Evolutionary conservation across 2,797 vertebrate species (phyloP), one percentile per base, ranked within the genome.

Genomic region (Vireo griseus): DNA sequence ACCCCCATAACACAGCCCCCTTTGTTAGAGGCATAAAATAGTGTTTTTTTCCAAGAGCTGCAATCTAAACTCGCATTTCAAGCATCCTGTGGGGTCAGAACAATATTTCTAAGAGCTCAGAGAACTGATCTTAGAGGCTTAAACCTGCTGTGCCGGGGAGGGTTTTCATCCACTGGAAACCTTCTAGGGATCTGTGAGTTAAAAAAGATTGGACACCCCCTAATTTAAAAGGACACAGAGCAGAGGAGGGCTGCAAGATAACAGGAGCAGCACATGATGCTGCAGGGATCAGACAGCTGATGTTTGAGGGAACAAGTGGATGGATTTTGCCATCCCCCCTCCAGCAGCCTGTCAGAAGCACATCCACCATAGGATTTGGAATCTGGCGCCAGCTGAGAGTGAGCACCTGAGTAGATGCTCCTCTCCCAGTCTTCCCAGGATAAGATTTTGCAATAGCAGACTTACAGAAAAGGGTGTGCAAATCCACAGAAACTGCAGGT

Each of bases 11-110:
- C 92, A 92, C 72, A 94, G 89, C 11, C 33, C 73, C 61, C 72
- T 93, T 95, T 92, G 93, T 95, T 68, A 82, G n/a, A 82, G 13
- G n/a, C 37, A 85, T 58, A 62, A 94, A 96, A 73, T 37, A 93
- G 88, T 67, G 87, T 87, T 88, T 35, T 97, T 92, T 82, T 95
- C 47, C 52, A 40, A 48, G 61, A 77, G 72, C 65, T 95, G 72
- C 71, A 85, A 77, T 54, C 80, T 62, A 57, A 91, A 74, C 33
- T 39, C 50, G 62, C 11, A 37, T 55, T 92, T 72, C 76, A 84
- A 54, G 68, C 76, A 78, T 57, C 62, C 79, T 66, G 62, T 81
- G 82, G 69, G 82, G 28, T 88, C 82, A 91, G 42, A 50, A 61
- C 52, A 92, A 42, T 72, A 59, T 86, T 96, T 92, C 92, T 86